These are phyloP conservation scores for Drosophila ercepeae DNA, from an alignment of 1,140 invertebrate species.

Conservation along the genomic window DNA sequence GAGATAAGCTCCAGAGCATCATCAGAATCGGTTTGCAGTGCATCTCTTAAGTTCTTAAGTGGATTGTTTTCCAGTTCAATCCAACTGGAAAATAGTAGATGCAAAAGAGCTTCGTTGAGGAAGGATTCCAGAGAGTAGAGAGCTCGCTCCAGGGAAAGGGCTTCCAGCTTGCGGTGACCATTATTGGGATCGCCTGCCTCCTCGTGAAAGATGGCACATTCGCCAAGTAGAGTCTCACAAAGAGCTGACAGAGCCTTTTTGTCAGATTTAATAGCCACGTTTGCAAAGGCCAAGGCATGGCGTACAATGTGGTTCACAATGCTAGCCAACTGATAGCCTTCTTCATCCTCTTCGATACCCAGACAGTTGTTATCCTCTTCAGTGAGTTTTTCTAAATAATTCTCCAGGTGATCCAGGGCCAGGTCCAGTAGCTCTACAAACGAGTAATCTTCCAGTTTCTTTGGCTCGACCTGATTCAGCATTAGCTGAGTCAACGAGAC, in stretches of 20 bases:
- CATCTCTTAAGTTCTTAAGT: constrained; percentile 33
- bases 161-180: constrained; percentile 66
- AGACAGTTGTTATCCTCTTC: not conserved
- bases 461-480: not conserved
- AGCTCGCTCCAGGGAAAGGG: constrained; percentile 59
- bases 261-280: constrained; percentile 64
- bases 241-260: constrained; percentile 66
- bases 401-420: constrained; percentile 56
- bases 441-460: constrained; percentile 50
- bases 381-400: constrained; percentile 49
- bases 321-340: constrained; percentile 36
- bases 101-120: constrained; percentile 69
- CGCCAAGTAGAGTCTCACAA: constrained; percentile 68
- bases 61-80: constrained; percentile 55
- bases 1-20: constrained; percentile 45
- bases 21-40: constrained; percentile 14
- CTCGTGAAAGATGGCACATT: constrained; percentile 58
- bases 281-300: constrained; percentile 78
- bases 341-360: not conserved
- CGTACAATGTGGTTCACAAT: constrained; percentile 58
- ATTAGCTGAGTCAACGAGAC: constrained; percentile 28
- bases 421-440: constrained; percentile 70
- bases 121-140: constrained; percentile 65
- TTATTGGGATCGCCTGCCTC: constrained; percentile 28
- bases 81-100: constrained; percentile 59